Conservation (phyloP, 2,888 invertebrate species). For the Microdon myrmicae region DNA sequence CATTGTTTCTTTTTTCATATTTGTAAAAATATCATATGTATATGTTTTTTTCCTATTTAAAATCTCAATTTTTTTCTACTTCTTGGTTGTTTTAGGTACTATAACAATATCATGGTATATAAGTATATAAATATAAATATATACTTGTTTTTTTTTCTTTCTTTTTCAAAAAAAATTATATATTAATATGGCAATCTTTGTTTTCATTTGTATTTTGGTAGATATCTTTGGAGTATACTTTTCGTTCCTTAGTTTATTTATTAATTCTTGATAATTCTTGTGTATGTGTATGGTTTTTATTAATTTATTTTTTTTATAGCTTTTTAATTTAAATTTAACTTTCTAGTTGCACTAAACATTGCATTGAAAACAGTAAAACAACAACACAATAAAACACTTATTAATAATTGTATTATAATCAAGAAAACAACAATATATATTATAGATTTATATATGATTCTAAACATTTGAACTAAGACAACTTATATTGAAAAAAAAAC, state of each 20-base stretch:
- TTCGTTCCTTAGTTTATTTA: conserved; percentile 41
- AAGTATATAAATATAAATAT: conserved; percentile 58
- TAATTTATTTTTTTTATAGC: conserved; percentile 49
- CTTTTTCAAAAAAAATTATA: conserved; percentile 45
- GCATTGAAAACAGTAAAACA: conserved; percentile 55
- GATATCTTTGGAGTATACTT: conserved; percentile 67
- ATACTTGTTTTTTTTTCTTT: conserved; percentile 51
- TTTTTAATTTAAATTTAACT: conserved; percentile 48
- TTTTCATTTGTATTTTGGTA: conserved; percentile 60
- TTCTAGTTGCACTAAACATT: conserved; percentile 47
- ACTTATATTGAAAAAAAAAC: conserved; percentile 28
- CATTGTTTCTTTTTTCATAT: conserved; percentile 35
- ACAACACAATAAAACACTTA: conserved; percentile 37
- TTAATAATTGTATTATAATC: conserved; percentile 34
- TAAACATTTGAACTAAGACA: conserved; percentile 49
- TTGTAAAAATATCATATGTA: conserved; percentile 52
- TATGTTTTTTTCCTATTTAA: conserved; percentile 35
- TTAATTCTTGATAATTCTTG: conserved; percentile 53
- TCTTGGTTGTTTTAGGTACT: conserved; percentile 61
- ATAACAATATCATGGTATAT: conserved; percentile 65
- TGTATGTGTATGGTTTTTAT: no score
- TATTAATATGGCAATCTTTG: conserved; percentile 52
- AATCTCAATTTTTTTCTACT: conserved; percentile 38
- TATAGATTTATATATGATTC: conserved; percentile 41
- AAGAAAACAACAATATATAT: conserved; percentile 48